Evolutionary conservation across 2,888 invertebrate species (phyloP).

Genomic region (Plebejus argus): DNA sequence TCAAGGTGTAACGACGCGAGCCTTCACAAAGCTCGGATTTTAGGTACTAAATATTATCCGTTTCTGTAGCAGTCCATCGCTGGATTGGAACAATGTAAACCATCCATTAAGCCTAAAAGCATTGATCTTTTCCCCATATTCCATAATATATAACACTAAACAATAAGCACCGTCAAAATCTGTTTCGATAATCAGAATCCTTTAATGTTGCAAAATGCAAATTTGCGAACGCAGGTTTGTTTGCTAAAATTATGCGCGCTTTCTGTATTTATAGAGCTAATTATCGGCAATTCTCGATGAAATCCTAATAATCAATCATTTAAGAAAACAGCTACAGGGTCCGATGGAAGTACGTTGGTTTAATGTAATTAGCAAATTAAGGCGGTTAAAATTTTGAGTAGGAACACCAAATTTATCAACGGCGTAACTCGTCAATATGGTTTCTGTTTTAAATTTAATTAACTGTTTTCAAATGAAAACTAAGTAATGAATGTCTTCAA

Average conservation of each 20-base stretch:
- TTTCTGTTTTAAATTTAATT: background rate
- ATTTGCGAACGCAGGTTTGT: conserved; percentile 1
- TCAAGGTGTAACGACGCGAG: too few species aligned
- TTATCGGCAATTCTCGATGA: conserved; percentile 6
- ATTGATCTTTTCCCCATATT: background rate
- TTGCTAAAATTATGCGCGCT: conserved; percentile 3
- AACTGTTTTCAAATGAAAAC: background rate
- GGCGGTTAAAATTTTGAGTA: background rate
- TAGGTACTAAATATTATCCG: too few species aligned
- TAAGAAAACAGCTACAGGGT: background rate
- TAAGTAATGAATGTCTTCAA: too few species aligned
- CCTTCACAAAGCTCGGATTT: too few species aligned
- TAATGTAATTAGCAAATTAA: background rate
- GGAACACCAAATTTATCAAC: background rate
- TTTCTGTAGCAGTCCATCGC: too few species aligned
- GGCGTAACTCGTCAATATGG: background rate
- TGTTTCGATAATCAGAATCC: background rate
- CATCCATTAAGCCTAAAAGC: too few species aligned
- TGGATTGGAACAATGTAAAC: too few species aligned
- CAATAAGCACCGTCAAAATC: background rate
- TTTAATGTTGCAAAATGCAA: conserved; percentile 3
- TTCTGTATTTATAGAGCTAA: conserved; percentile 4
- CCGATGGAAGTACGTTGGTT: background rate
- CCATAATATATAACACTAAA: background rate
- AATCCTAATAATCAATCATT: conserved; percentile 12